Evolutionary conservation across 30 jellyfish, hydroid and myxozoan genomes (phyloP).

Genomic region (Chironex yamaguchii): DNA sequence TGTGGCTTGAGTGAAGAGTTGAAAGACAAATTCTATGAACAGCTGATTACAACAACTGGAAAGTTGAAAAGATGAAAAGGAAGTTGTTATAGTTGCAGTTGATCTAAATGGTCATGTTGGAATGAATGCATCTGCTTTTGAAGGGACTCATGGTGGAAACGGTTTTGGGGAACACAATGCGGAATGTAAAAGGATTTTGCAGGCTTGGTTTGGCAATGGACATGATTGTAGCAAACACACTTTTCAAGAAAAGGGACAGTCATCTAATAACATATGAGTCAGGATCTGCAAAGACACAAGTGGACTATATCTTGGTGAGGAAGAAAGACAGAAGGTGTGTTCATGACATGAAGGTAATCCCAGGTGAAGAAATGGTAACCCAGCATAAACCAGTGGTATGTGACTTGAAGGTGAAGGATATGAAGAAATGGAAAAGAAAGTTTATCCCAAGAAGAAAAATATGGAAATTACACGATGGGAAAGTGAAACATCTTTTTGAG

Average conservation of each 20-base stretch:
- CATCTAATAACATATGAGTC: neutral
- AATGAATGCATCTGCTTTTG: neutral
- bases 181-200: conserved; percentile 40
- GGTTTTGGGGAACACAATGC: conserved; percentile 37
- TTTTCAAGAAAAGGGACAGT: neutral
- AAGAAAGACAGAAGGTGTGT: neutral
- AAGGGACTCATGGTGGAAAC: neutral
- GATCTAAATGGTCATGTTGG: conserved; percentile 53
- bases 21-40: conserved; percentile 11
- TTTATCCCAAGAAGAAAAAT: neutral
- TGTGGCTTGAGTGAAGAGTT: neutral
- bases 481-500: neutral
- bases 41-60: neutral
- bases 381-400: conserved; percentile 2
- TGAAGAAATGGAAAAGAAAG: neutral
- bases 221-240: conserved; percentile 7
- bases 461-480: neutral
- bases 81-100: neutral
- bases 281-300: conserved; percentile 4
- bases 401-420: neutral
- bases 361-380: conserved; percentile 1
- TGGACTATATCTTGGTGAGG: conserved; percentile 20
- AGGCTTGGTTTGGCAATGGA: conserved; percentile 17
- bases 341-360: conserved; percentile 13
- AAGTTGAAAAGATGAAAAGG: neutral